Base-by-base conservation (phyloP, 1,140 invertebrate species). In the Trissolcus basalis region DNA sequence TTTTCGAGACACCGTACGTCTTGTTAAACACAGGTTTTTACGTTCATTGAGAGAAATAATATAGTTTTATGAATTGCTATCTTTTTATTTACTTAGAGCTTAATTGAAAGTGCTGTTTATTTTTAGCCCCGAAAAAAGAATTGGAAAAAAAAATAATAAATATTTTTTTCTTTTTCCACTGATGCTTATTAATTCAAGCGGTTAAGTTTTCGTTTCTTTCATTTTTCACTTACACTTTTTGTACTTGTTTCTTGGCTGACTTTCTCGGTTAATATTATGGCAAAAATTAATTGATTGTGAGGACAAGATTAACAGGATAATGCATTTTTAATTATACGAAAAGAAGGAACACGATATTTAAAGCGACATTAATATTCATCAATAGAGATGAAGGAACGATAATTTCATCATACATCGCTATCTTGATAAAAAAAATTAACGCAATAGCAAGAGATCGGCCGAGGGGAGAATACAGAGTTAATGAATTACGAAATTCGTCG, bases 351-450 rank as follows among this genome's bases (percentile, higher is more conserved):
- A 7, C 15, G 33, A 41, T 36, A 27, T 27, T 27, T 27, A 27
- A 27, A 6, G 19, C 32, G 7, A 8, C 27, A 63, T 71, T 71
- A 72, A 72, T 72, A 64, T 72, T 72, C 69, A 72, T 63, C 47
- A 12, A 39, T 48, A 41, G 10, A 70, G 67, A 70, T 71, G 19
- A 16, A 49, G 3, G 9, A 11, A 0, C 45, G 69, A 72, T 72
- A 59, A 72, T 64, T 72, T 72, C 69, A 72, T 72, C 54, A 64
- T 53, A 47, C 10, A 36, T 39, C 9, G 5, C 27, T 71, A 63
- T 71, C 69, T 64, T 44, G 35, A 64, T 63, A 64, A 71, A 51
- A 27, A 27, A 71, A 71, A 71, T 64, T 63, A 53, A 39, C 68
- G n/a, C 50, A 32, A 55, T 59, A 48, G 10, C 19, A 10, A 32